Conservation (phyloP, 2,888 invertebrate genomes). For the Metopia argyrocephala region DNA sequence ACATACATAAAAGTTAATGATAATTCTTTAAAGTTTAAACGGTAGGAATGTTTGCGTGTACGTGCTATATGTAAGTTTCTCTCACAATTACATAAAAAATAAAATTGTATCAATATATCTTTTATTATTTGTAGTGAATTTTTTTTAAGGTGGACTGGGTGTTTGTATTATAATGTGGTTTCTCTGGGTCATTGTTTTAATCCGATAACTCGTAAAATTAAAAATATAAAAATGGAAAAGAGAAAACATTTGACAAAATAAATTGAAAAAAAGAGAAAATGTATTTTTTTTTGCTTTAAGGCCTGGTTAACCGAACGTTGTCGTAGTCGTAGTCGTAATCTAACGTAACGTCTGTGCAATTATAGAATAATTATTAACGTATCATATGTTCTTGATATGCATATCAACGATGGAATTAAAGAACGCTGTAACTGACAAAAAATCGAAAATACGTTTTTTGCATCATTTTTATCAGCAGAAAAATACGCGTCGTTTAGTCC, state of each 20-base stretch:
- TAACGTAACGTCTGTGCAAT: too few relatives aligned
- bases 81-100: background rate
- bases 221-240: conserved; percentile 33
- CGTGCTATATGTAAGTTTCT: background rate
- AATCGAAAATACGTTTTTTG: too few relatives aligned
- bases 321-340: too few relatives aligned
- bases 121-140: background rate
- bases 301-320: too few relatives aligned
- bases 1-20: background rate
- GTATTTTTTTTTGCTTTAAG: background rate
- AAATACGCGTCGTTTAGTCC: too few relatives aligned
- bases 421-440: too few relatives aligned
- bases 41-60: background rate
- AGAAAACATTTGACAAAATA: conserved; percentile 58
- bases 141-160: background rate
- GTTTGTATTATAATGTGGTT: background rate
- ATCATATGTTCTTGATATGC: too few relatives aligned
- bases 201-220: conserved; percentile 57
- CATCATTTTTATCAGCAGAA: too few relatives aligned
- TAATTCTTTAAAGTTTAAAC: conserved; percentile 29
- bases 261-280: conserved; percentile 53
- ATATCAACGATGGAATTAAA: too few relatives aligned
- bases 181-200: conserved; percentile 48
- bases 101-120: background rate
- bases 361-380: too few relatives aligned